A percentile compares a stretch with the other conserved stretches of the same genome.
Evolutionary conservation across 2,113 vertebrate genomes (phyloP).

Genomic region (Phalacrocorax carbo): DNA sequence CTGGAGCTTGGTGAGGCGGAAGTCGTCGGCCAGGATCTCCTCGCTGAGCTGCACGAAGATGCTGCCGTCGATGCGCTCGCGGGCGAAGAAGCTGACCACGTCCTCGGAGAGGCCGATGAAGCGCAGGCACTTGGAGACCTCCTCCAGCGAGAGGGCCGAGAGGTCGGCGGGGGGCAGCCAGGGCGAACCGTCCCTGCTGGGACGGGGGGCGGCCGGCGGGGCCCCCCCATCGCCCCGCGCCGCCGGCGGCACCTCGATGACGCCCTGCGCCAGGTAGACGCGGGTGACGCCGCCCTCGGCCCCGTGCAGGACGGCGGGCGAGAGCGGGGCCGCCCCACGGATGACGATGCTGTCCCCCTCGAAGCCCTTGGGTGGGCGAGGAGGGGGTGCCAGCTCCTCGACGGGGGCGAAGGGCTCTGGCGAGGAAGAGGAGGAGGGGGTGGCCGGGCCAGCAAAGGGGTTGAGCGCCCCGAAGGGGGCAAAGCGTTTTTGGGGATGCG

Average conservation of each 20-base stretch:
- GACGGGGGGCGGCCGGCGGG: constrained; percentile 47
- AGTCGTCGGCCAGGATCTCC: constrained; percentile 96
- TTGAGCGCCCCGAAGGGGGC: too few species aligned
- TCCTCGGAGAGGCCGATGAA: constrained; percentile 96
- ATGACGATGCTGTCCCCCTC: constrained; percentile 71
- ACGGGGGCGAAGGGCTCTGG: constrained; percentile 64
- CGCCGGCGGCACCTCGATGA: constrained; percentile 70
- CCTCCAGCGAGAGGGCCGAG: constrained; percentile 90
- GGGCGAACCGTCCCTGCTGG: constrained; percentile 59
- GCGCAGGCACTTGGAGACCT: constrained; percentile 91
- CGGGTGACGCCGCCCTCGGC: constrained; percentile 71
- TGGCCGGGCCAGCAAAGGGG: too few species aligned
- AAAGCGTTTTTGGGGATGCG: too few species aligned
- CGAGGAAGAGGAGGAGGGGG: not conserved
- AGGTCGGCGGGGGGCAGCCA: constrained; percentile 93
- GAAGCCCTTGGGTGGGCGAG: constrained; percentile 66
- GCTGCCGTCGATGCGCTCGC: constrained; percentile 94
- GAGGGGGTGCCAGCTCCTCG: constrained; percentile 70
- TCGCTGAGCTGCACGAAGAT: constrained; percentile 96
- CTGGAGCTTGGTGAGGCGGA: constrained; percentile 94
- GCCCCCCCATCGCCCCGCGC: constrained; percentile 44
- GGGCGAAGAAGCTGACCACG: constrained; percentile 88
- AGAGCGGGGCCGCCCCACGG: constrained; percentile 64
- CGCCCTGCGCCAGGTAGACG: constrained; percentile 72
- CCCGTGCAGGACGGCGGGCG: constrained; percentile 78